Evolutionary conservation across 2,888 invertebrate species (phyloP), one percentile per base, ranked within the genome.

Genomic region (Agrotis clavis): DNA sequence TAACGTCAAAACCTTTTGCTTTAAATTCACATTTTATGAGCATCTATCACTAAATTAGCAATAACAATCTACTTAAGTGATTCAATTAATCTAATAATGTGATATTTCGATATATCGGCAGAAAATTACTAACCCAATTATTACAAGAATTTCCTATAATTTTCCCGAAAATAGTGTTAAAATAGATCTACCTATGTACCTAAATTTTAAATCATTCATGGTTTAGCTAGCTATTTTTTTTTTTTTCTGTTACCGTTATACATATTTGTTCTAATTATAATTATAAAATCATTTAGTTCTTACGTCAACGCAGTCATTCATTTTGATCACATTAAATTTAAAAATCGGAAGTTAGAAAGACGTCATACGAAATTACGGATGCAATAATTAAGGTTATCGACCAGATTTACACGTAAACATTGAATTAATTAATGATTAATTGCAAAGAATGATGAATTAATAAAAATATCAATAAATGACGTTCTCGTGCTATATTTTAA

Each of bases 291-390:
- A 70, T 30, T 68, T 30, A 47, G 30, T 61, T 54, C 4, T 16
- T 77, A 61, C 4, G 50, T 69, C 70, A 25, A 71, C 18, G 0
- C 1, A 25, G 5, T 51, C 35, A 62, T 41, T 41, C 41, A 70
- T 47, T 51, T 9, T 21, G 16, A 45, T 30, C 9, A 61, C 5
- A 45, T 9, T n/a, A n/a, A n/a, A n/a, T n/a, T 30, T 53, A 30
- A 9, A 47, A 35, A 56, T 71, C 60, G 54, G 61, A 78, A 74
- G n/a, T 21, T 0, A 19, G 9, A n/a, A 35, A 51, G 21, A 71
- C 74, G 79, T 71, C 71, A 74, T 47, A 47, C 41, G 41, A 41
- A 41, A 41, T 41, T 41, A 41, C 71, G 35, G 47, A 57, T 62
- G 19, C 25, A n/a, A 13, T 1, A 56, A 61, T 16, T 50, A 47